phyloP scores from a whole-genome alignment of 2,888 invertebrate genomes.

The Rhamnusium bicolor region DNA sequence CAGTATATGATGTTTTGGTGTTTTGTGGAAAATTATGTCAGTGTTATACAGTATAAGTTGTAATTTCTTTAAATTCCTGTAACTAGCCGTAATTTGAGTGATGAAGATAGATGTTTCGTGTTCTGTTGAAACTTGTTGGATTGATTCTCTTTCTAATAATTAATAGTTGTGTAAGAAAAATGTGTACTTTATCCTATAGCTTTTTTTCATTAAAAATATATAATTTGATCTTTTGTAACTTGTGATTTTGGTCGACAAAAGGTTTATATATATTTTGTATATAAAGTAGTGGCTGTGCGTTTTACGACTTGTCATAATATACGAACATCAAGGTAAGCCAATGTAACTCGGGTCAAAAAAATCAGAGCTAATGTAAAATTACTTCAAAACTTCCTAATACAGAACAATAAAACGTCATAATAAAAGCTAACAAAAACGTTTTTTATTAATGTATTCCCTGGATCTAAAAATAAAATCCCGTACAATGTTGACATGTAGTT shows the following conservation, averaged over 20 bases:
- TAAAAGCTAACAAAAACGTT: conserved; percentile 33
- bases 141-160: too few species aligned
- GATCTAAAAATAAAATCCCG: conserved; percentile 24
- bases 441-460: conserved; percentile 22
- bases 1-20: too few species aligned
- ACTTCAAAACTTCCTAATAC: conserved; percentile 38
- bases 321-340: conserved; percentile 49
- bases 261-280: conserved; percentile 44
- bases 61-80: too few species aligned
- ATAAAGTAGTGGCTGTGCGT: conserved; percentile 42
- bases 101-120: too few species aligned
- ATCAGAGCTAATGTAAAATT: conserved; percentile 42
- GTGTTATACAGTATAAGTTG: too few species aligned
- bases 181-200: too few species aligned
- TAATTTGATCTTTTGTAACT: neutral
- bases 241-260: conserved; percentile 21
- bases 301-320: conserved; percentile 55
- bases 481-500: conserved; percentile 8
- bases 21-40: too few species aligned
- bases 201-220: too few species aligned
- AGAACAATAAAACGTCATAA: conserved; percentile 34
- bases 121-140: too few species aligned
- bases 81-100: too few species aligned
- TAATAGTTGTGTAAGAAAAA: too few species aligned
- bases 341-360: conserved; percentile 44